Evolutionary conservation across 2,797 vertebrate genomes (phyloP), one percentile per base, ranked within the genome.

Genomic region (Propithecus deckenii): DNA sequence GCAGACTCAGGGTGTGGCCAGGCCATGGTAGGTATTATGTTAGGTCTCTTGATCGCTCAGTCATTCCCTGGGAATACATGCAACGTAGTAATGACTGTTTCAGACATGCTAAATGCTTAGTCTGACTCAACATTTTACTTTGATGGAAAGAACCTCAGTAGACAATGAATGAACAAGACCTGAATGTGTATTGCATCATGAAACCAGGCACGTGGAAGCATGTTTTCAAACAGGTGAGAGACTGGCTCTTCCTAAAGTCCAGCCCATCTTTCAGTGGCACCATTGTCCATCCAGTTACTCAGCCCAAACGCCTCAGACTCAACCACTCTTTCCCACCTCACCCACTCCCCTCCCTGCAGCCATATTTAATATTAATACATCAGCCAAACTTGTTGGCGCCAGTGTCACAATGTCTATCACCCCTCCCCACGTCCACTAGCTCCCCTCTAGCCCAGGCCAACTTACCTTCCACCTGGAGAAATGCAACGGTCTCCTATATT

Each of bases 41-140:
- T 38, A 38, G 71, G 12, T 50, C 38, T 72, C 71, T 46, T 7
- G 43, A 28, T 25, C 8, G 65, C 41, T 18, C 50, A 84, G 87
- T 67, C 81, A 28, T 41, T 50, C 28, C 30, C 20, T 59, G 30
- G 52, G 81, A 88, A 83, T 18, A 13, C 32, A 11, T 0, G 41
- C 48, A 55, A 0, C 0, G 0, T 10, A 30, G 48, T 25, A 43
- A 78, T 25, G 78, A 80, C 23, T 14, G 23, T 28, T 71, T 76
- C 23, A 28, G 55, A 80, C 28, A 0, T 10, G 11, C 18, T 41
- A 22, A 90, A 3, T 30, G 38, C 46, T 81, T 30, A 48, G 32
- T 80, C 76, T 96, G 50, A 92, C 78, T 94, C 81, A 72, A 63
- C 46, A 79, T 76, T 90, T 95, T 30, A 59, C 91, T 65, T 52